A percentile compares a stretch with the other conserved stretches of the same genome.
These are phyloP conservation scores for Serrognathus titanus DNA, from an alignment of 2,888 invertebrate genomes.

Conservation along the genomic window DNA sequence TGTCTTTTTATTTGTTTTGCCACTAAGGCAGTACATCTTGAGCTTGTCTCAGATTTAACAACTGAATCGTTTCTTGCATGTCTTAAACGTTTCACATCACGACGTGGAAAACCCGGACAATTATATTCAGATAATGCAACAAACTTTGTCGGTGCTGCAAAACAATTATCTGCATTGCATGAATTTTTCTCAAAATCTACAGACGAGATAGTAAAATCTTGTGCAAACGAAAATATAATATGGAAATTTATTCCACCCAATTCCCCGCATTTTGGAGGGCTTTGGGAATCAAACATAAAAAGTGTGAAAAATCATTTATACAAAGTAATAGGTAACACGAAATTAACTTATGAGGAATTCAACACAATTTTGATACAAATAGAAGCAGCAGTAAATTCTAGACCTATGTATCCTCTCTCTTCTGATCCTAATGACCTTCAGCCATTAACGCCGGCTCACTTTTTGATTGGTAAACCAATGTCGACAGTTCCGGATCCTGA, in stretches of 20 bases:
- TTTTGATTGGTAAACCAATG: no score
- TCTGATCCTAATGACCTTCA: constrained; percentile 21
- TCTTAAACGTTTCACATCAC: no score
- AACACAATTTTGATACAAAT: constrained; percentile 22
- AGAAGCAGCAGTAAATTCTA: constrained; percentile 23
- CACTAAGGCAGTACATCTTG: no score
- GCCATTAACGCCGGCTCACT: constrained; percentile 27
- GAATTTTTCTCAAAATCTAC: no score
- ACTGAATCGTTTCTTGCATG: no score
- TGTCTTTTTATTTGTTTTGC: no score
- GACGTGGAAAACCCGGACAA: no score
- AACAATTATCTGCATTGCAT: no score
- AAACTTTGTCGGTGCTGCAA: no score
- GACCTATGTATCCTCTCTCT: constrained; percentile 21
- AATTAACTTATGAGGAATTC: constrained; percentile 28
- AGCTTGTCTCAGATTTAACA: no score
- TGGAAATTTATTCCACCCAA: constrained; percentile 37
- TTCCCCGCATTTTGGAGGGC: constrained; percentile 34
- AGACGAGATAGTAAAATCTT: background rate
- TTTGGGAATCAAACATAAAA: constrained; percentile 35
- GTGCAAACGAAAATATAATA: constrained; percentile 1
- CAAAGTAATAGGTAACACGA: constrained; percentile 21
- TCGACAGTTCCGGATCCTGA: constrained; percentile 22
- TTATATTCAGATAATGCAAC: no score
- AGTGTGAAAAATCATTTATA: constrained; percentile 32